phyloP scores from a whole-genome alignment of 2,113 vertebrate species.

The Ascaphus truei region DNA sequence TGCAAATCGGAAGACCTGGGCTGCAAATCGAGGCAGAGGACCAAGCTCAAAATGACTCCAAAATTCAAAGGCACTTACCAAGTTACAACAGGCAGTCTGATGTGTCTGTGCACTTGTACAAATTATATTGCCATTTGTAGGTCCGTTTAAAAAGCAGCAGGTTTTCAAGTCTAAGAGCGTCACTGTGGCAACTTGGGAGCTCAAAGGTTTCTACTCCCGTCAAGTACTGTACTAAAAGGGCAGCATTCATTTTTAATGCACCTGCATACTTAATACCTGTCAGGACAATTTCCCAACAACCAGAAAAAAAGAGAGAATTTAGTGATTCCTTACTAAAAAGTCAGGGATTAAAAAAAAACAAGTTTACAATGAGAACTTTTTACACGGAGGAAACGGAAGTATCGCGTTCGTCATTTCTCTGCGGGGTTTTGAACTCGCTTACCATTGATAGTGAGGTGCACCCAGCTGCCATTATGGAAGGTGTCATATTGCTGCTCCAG shows the following conservation, averaged over 20 bases:
- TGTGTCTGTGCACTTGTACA: too few relatives aligned
- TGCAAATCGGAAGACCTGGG: too few relatives aligned
- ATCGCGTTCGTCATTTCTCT: too few relatives aligned
- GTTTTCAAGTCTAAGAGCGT: neutral
- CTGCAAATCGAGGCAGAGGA: too few relatives aligned
- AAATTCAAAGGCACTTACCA: too few relatives aligned
- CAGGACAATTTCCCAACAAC: neutral
- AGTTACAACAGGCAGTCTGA: too few relatives aligned
- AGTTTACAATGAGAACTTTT: too few relatives aligned
- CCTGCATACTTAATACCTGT: neutral
- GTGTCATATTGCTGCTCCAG: constrained; percentile 96
- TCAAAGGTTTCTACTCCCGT: neutral
- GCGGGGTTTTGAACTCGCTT: constrained; percentile 22
- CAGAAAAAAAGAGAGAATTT: neutral
- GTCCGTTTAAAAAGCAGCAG: neutral
- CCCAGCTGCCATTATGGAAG: constrained; percentile 99
- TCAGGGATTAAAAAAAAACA: too few relatives aligned
- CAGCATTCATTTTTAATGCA: neutral
- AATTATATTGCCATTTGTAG: neutral
- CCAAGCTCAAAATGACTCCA: too few relatives aligned
- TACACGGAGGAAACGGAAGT: too few relatives aligned
- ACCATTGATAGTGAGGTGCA: constrained; percentile 97
- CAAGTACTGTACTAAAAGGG: neutral
- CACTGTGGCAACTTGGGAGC: neutral
- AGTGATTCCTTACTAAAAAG: too few relatives aligned